Conservation (phyloP, 2,113 vertebrate species). For the Silurus meridionalis region DNA sequence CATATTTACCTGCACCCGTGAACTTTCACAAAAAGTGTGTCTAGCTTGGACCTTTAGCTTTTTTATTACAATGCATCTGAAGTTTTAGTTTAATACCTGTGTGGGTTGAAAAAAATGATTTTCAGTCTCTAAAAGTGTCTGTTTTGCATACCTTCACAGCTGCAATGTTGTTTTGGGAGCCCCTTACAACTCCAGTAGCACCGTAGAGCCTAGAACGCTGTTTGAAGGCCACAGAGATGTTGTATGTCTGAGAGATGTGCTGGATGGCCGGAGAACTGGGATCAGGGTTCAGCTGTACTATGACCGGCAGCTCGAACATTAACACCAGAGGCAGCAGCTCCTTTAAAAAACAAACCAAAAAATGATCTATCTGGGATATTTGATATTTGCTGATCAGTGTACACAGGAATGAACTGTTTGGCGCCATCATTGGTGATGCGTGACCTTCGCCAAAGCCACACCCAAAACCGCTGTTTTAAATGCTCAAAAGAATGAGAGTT, state of each 20-base stretch:
- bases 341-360: slow-evolving; percentile 61
- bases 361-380: neutral
- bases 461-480: slow-evolving; percentile 21
- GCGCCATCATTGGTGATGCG: neutral
- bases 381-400: slow-evolving; percentile 18
- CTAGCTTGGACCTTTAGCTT: neutral
- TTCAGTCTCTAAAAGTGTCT: neutral
- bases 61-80: neutral
- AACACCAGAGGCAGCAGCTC: slow-evolving; percentile 95
- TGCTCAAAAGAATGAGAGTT: slow-evolving; percentile 1
- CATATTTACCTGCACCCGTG: neutral
- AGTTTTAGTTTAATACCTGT: neutral
- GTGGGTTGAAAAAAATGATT: neutral
- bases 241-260: slow-evolving; percentile 93
- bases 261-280: slow-evolving; percentile 92
- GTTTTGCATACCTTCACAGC: slow-evolving; percentile 85
- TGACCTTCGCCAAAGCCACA: slow-evolving; percentile 32
- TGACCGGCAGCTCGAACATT: slow-evolving; percentile 95
- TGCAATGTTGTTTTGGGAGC: slow-evolving; percentile 91
- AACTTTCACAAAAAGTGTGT: neutral
- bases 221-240: slow-evolving; percentile 95
- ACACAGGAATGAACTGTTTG: neutral
- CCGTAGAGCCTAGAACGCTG: slow-evolving; percentile 93
- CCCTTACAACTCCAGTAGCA: slow-evolving; percentile 92
- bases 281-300: slow-evolving; percentile 87